A percentile compares a stretch with the other conserved stretches of the same genome.
Evolutionary conservation across 2,888 invertebrate genomes (phyloP).

Genomic region (Alloscopus bannaensis): DNA sequence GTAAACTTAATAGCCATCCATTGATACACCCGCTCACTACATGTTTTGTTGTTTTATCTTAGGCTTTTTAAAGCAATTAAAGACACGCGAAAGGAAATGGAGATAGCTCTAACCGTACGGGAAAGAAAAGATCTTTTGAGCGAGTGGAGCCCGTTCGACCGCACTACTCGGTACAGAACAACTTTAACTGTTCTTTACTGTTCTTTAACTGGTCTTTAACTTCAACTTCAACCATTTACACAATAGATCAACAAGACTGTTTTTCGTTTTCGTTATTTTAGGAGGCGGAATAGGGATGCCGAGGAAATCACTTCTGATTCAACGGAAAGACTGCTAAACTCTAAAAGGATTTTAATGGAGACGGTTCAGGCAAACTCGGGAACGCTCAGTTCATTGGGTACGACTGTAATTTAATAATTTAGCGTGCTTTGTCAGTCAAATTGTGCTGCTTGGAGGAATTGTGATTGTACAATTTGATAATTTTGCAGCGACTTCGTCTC

Average conservation of each 20-base stretch:
- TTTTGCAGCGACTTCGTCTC: constrained; percentile 40
- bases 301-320: constrained; percentile 52
- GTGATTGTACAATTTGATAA: neutral
- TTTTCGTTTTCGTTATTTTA: neutral
- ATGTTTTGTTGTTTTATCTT: too few relatives aligned
- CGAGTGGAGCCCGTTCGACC: constrained; percentile 39
- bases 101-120: constrained; percentile 25
- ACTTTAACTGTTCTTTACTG: neutral
- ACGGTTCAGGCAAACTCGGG: constrained; percentile 47
- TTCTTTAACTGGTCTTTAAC: too few relatives aligned
- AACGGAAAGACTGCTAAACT: constrained; percentile 48
- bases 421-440: neutral
- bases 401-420: neutral
- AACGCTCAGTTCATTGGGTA: constrained; percentile 45
- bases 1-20: too few relatives aligned
- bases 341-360: constrained; percentile 47
- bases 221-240: neutral
- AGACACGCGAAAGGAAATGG: constrained; percentile 21
- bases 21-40: too few relatives aligned
- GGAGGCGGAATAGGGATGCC: constrained; percentile 19
- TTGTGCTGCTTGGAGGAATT: neutral
- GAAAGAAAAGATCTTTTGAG: constrained; percentile 39
- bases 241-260: neutral
- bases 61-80: constrained; percentile 5
- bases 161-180: constrained; percentile 2